Evolutionary conservation across 2,888 invertebrate species (phyloP), one percentile per base, ranked within the genome.

Genomic region (Caradrina kadenii): DNA sequence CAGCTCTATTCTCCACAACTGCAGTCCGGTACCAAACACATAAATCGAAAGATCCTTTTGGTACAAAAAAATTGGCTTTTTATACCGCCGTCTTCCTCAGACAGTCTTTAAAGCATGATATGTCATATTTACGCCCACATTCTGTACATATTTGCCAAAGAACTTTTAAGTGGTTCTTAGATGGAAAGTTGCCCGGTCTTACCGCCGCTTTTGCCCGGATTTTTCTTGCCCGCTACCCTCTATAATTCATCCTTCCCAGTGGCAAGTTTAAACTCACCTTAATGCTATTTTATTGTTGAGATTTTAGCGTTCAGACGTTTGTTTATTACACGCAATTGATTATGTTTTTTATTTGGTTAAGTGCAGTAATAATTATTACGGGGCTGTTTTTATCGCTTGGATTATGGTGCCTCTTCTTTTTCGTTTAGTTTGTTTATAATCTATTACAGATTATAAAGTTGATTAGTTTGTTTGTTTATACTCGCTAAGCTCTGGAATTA

Each of bases 121-220:
- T 11, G 39, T 39, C 70, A 69, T 76, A 69, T 70, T 49, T 55
- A 49, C 54, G 42, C 19, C 21, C 39, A 54, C 21, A 17, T 22
- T 8, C 15, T 15, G 53, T 80, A 81, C 74, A 85, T 82, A 82
- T 86, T 86, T 83, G 78, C 68, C 63, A 78, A 77, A 84, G 87
- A 86, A 60, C 87, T 88, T 86, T 63, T 85, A 87, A 89, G 85
- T 83, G 82, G 82, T 61, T 45, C 45, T 45, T 21, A 62, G 84
- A 76, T 77, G 80, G 68, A 83, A 87, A 87, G 80, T 63, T 67
- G 48, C 50, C 63, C 59, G 68, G 56, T 49, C 35, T 58, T 63
- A n/a, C 69, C 68, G 39, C 53, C 65, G 79, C 61, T 59, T 55
- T 62, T 62, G 67, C 73, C 52, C 63, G 73, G 82, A 79, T 79